Evolutionary conservation across 2,888 invertebrate genomes (phyloP).

Genomic region (Drosophila neutralis): DNA sequence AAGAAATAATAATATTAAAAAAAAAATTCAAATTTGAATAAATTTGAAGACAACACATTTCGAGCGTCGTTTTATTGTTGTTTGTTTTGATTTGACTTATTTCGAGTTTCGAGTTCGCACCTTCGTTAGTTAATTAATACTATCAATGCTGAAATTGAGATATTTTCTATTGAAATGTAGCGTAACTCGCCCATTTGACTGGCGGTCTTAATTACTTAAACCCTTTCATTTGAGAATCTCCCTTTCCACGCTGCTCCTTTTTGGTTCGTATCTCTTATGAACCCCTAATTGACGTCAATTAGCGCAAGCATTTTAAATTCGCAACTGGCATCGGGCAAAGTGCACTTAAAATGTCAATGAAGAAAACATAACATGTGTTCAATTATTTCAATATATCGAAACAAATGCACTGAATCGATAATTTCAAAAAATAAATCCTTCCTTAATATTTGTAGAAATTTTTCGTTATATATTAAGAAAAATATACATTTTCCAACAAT

Average conservation of each 20-base stretch:
- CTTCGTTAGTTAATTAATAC: conserved; percentile 8
- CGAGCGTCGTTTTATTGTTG: neutral
- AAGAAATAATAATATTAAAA: neutral
- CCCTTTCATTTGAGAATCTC: neutral
- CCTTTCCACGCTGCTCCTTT: neutral
- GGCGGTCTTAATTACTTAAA: conserved; percentile 1
- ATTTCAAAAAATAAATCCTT: neutral
- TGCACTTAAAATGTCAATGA: conserved; percentile 5
- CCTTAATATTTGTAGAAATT: neutral
- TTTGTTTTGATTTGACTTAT: neutral
- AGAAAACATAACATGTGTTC: neutral
- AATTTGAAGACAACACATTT: neutral
- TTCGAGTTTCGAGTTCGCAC: neutral
- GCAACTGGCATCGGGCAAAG: neutral
- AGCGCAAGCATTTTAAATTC: neutral
- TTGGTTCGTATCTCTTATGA: neutral
- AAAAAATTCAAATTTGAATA: neutral
- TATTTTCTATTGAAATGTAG: conserved; percentile 2
- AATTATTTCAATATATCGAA: neutral
- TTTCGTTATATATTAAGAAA: neutral
- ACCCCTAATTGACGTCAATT: conserved; percentile 10
- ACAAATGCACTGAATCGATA: neutral
- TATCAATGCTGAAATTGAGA: conserved; percentile 1
- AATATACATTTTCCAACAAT: neutral
- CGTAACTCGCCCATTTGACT: neutral